phyloP scores from a whole-genome alignment of 2,888 invertebrate genomes.

The Incurvaria masculella region DNA sequence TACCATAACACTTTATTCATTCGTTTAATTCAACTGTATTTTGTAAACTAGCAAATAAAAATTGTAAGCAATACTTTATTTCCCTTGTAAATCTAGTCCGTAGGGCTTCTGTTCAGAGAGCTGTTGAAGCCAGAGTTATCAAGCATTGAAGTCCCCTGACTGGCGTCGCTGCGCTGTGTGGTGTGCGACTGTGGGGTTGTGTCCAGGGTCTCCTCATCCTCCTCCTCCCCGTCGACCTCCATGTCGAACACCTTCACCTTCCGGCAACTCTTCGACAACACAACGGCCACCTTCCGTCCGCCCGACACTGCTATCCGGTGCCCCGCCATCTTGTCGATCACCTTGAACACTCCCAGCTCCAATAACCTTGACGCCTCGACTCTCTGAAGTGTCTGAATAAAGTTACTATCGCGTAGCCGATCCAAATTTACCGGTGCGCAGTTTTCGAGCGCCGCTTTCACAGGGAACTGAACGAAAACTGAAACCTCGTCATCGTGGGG shows the following conservation, averaged over 20 bases:
- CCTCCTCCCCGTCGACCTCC: constrained; percentile 91
- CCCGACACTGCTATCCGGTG: constrained; percentile 81
- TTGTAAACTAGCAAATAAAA: background rate
- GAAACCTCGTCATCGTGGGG: constrained; percentile 36
- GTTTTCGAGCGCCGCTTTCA: constrained; percentile 46
- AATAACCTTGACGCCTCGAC: constrained; percentile 54
- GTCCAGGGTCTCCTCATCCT: constrained; percentile 63
- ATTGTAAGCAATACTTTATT: background rate
- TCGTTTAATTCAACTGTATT: too few species aligned
- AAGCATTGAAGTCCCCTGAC: constrained; percentile 21
- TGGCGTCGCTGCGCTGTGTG: constrained; percentile 25
- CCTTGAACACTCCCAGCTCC: constrained; percentile 52
- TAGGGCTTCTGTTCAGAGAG: background rate
- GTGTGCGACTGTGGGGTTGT: constrained; percentile 38
- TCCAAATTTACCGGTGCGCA: constrained; percentile 21
- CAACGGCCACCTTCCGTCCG: constrained; percentile 76
- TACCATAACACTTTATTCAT: too few species aligned
- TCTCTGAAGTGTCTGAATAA: constrained; percentile 41
- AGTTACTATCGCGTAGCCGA: constrained; percentile 12
- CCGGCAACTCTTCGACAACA: constrained; percentile 73
- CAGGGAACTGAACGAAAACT: constrained; percentile 48
- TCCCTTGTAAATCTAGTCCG: background rate
- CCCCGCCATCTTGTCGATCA: constrained; percentile 65
- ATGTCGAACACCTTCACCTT: constrained; percentile 87
- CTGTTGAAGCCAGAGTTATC: background rate